A percentile compares a stretch with the other conserved stretches of the same genome.
Evolutionary conservation across 1,140 invertebrate genomes (phyloP).

Genomic region (Neodiprion lecontei): DNA sequence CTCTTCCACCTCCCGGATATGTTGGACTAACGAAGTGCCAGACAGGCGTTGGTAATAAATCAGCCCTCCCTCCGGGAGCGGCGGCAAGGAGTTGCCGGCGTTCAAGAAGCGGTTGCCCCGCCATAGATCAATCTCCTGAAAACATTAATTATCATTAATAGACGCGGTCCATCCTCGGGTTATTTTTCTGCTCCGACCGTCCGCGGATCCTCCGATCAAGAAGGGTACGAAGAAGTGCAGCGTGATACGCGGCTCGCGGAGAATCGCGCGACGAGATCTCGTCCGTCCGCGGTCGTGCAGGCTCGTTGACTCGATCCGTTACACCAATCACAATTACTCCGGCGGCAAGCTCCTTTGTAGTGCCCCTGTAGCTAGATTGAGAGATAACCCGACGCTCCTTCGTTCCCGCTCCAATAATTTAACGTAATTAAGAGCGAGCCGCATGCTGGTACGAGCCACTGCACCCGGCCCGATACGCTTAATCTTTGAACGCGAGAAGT

Average conservation of each 20-base stretch:
- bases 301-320: slow-evolving; percentile 31
- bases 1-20: not conserved
- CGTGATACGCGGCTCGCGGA: too few relatives aligned
- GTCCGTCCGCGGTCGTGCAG: not conserved
- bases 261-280: not conserved
- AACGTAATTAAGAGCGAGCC: slow-evolving; percentile 38
- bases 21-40: slow-evolving; percentile 5
- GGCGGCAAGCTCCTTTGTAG: slow-evolving; percentile 36
- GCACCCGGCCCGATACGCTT: slow-evolving; percentile 8
- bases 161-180: slow-evolving; percentile 12
- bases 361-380: slow-evolving; percentile 35
- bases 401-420: slow-evolving; percentile 43
- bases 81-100: slow-evolving; percentile 24
- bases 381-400: slow-evolving; percentile 41
- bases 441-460: slow-evolving; percentile 10
- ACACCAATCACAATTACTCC: slow-evolving; percentile 45
- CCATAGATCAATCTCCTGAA: slow-evolving; percentile 25
- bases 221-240: not conserved
- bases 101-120: slow-evolving; percentile 36
- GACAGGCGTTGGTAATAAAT: slow-evolving; percentile 2
- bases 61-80: slow-evolving; percentile 7
- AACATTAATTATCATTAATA: slow-evolving; percentile 35
- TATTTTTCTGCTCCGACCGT: not conserved
- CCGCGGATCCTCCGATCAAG: not conserved
- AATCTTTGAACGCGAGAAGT: slow-evolving; percentile 5